Percentiles rank a stretch among this genome's conserved stretches.
phyloP scores from a whole-genome alignment of 2,888 invertebrate species.

The Ectropis crepuscularia region DNA sequence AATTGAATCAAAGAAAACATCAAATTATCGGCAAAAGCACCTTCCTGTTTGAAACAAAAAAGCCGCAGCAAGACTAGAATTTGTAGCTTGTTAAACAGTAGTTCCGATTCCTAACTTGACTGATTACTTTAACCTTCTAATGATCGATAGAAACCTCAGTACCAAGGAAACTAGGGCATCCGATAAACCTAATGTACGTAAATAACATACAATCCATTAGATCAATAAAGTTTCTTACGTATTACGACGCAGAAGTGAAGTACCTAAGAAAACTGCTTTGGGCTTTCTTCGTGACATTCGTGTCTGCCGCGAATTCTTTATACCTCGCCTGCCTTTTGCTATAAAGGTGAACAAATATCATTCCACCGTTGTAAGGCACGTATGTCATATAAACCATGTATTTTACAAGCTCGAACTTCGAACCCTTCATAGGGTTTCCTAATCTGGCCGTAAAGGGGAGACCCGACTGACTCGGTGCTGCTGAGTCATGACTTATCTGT shows the following conservation, averaged over 20 bases:
- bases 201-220: too few relatives aligned
- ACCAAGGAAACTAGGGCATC: too few relatives aligned
- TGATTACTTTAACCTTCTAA: too few relatives aligned
- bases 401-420: constrained; percentile 42
- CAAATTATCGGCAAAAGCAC: too few relatives aligned
- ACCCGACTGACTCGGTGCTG: neutral
- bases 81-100: too few relatives aligned
- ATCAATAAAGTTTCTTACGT: too few relatives aligned
- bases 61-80: too few relatives aligned
- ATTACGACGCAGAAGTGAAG: neutral
- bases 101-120: too few relatives aligned
- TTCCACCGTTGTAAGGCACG: constrained; percentile 24
- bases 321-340: constrained; percentile 14
- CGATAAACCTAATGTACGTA: too few relatives aligned
- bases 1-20: too few relatives aligned
- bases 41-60: too few relatives aligned
- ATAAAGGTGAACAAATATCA: constrained; percentile 32
- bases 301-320: constrained; percentile 10
- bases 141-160: too few relatives aligned
- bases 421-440: constrained; percentile 49
- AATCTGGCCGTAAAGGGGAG: constrained; percentile 34
- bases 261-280: neutral
- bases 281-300: constrained; percentile 11
- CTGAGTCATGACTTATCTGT: constrained; percentile 24
- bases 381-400: constrained; percentile 31